phyloP scores from a whole-genome alignment of 2,888 invertebrate species.

The Eudemis profundana region DNA sequence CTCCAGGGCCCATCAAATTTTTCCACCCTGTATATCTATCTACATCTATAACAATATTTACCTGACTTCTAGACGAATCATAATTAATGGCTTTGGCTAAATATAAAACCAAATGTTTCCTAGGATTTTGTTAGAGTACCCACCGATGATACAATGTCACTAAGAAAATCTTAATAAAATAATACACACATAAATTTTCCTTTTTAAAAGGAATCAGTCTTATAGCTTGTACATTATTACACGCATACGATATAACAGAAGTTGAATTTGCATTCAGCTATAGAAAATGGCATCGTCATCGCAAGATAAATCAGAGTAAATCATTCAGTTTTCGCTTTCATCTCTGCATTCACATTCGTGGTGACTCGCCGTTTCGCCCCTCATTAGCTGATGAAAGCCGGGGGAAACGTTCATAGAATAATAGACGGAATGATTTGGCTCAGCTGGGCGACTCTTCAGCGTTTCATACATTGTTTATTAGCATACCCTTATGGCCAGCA shows the following conservation, averaged over 20 bases:
- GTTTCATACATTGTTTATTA: constrained; percentile 1
- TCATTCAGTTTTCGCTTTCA: constrained; percentile 32
- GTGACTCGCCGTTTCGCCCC: constrained; percentile 61
- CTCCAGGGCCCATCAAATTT: too few relatives aligned
- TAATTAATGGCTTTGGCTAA: too few relatives aligned
- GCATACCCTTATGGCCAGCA: neutral
- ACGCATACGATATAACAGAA: constrained; percentile 15
- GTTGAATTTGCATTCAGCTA: constrained; percentile 49
- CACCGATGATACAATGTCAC: too few relatives aligned
- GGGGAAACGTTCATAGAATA: constrained; percentile 53
- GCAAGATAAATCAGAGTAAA: constrained; percentile 50
- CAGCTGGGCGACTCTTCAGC: neutral
- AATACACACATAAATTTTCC: too few relatives aligned
- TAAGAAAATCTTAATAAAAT: too few relatives aligned
- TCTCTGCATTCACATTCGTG: constrained; percentile 44
- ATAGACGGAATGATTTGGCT: constrained; percentile 8
- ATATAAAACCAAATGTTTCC: too few relatives aligned
- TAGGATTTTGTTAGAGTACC: too few relatives aligned
- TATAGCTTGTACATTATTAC: neutral
- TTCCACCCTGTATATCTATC: too few relatives aligned
- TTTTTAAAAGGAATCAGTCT: neutral
- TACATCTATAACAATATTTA: too few relatives aligned
- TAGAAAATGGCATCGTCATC: constrained; percentile 49
- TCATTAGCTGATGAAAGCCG: constrained; percentile 66
- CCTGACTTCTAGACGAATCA: too few relatives aligned